These are phyloP conservation scores for Papilio helenus DNA, from an alignment of 1,140 invertebrate genomes.

Conservation along the genomic window DNA sequence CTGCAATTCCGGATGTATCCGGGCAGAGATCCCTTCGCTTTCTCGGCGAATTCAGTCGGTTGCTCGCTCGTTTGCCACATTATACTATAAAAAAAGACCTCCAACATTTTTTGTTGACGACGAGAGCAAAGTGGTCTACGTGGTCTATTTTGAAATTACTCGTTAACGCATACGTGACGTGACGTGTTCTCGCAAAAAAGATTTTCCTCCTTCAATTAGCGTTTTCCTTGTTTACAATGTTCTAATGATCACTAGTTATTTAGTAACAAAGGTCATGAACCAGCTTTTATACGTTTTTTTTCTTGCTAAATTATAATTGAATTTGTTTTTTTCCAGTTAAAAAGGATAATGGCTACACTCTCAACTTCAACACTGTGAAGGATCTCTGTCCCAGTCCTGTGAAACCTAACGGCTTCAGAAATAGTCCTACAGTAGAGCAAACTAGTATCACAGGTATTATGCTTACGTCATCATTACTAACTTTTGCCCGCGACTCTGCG, in stretches of 20 bases:
- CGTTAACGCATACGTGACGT: not conserved
- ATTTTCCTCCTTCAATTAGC: not conserved
- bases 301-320: not conserved
- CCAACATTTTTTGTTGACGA: too few species aligned
- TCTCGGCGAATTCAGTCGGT: too few species aligned
- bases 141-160: not conserved
- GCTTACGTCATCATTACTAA: not conserved
- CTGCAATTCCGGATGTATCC: too few species aligned
- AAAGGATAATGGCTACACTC: conserved; percentile 80
- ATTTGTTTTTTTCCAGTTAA: conserved; percentile 68
- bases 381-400: conserved; percentile 79
- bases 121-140: too few species aligned
- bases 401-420: conserved; percentile 79
- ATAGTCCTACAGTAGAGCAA: conserved; percentile 80
- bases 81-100: too few species aligned
- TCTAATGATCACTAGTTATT: not conserved
- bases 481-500: too few species aligned
- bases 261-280: not conserved
- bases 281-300: not conserved
- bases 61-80: too few species aligned
- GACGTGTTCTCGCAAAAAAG: not conserved
- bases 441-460: conserved; percentile 75
- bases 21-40: too few species aligned
- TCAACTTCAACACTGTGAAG: conserved; percentile 78
- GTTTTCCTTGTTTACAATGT: not conserved